These are phyloP conservation scores for Sinhomidia bicolor DNA, from an alignment of 2,888 invertebrate species.

Conservation along the genomic window DNA sequence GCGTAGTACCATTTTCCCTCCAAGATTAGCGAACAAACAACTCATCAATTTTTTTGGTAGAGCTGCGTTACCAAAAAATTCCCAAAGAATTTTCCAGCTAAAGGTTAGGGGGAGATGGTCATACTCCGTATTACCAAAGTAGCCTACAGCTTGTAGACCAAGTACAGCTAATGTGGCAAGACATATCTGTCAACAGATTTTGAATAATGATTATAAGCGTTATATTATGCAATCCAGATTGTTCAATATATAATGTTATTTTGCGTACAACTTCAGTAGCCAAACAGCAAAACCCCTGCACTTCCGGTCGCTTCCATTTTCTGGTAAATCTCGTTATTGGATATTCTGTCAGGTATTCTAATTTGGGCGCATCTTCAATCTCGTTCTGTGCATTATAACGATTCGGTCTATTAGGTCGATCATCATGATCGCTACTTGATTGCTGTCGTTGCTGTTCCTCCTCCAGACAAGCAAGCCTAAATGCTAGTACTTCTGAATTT, in stretches of 20 bases:
- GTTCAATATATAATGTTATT: background rate
- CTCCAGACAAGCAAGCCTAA: background rate
- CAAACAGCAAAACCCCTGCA: constrained; percentile 49
- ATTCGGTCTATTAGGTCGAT: background rate
- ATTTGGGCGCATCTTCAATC: background rate
- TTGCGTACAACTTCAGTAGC: constrained; percentile 30
- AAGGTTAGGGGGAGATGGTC: constrained; percentile 51
- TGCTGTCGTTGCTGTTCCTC: background rate
- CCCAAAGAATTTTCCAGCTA: constrained; percentile 61
- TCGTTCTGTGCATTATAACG: background rate
- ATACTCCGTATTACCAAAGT: background rate
- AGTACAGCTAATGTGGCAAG: constrained; percentile 45
- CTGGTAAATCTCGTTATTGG: constrained; percentile 43
- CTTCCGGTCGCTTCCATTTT: constrained; percentile 55
- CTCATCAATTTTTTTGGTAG: constrained; percentile 27
- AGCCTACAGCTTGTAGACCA: constrained; percentile 59
- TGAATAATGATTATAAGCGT: background rate
- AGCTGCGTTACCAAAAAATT: constrained; percentile 49
- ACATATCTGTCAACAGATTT: constrained; percentile 28
- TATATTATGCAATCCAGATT: background rate
- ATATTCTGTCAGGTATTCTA: constrained; percentile 23
- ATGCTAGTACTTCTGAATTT: background rate
- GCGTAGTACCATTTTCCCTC: background rate
- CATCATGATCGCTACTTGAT: background rate
- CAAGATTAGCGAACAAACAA: constrained; percentile 39